These are phyloP conservation scores for Autographa gamma DNA, from an alignment of 2,888 invertebrate genomes.

Conservation along the genomic window DNA sequence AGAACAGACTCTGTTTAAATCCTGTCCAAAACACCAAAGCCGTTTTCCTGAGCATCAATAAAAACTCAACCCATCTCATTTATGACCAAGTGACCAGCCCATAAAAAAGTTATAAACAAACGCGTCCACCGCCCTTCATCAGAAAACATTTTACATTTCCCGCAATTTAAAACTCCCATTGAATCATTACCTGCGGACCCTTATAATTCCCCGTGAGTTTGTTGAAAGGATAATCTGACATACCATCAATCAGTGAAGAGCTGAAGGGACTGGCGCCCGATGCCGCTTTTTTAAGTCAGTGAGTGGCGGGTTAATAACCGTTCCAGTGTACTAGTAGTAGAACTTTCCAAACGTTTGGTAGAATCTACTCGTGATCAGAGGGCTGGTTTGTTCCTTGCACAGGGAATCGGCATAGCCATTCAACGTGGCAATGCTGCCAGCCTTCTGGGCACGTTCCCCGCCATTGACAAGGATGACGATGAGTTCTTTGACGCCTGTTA, in stretches of 20 bases:
- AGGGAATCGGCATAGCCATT: too few relatives aligned
- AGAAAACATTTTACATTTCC: slow-evolving; percentile 21
- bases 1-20: not conserved
- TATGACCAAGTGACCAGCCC: not conserved
- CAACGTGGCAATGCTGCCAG: too few relatives aligned
- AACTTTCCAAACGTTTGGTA: too few relatives aligned
- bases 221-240: slow-evolving; percentile 58
- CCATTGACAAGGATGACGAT: too few relatives aligned
- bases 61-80: not conserved
- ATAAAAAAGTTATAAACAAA: not conserved
- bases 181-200: slow-evolving; percentile 55
- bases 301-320: too few relatives aligned
- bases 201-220: slow-evolving; percentile 45
- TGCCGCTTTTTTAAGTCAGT: too few relatives aligned
- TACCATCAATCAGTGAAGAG: slow-evolving; percentile 58
- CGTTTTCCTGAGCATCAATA: not conserved
- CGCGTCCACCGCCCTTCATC: not conserved
- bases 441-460: too few relatives aligned
- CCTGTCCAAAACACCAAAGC: not conserved
- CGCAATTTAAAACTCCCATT: slow-evolving; percentile 30
- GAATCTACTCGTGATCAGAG: too few relatives aligned
- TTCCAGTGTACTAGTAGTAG: too few relatives aligned
- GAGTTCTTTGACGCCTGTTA: too few relatives aligned
- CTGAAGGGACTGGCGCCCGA: slow-evolving; percentile 45
- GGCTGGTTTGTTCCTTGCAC: too few relatives aligned